These are phyloP conservation scores for Anastrepha ludens DNA, from an alignment of 1,140 invertebrate species.

Conservation along the genomic window DNA sequence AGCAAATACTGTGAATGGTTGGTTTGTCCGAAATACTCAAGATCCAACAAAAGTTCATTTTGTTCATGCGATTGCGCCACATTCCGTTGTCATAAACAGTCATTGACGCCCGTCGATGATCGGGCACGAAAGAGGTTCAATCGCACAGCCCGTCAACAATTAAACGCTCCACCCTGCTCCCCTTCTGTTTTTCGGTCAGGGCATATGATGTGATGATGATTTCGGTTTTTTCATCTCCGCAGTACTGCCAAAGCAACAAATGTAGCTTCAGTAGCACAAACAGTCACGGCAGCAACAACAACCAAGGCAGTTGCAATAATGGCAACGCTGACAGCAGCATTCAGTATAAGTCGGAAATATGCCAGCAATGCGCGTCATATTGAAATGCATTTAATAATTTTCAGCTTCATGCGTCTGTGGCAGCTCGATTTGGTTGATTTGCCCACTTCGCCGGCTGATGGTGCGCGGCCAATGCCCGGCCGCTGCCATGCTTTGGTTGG, in stretches of 20 bases:
- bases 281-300: not conserved
- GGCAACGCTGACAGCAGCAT: constrained; percentile 40
- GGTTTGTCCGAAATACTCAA: constrained; percentile 32
- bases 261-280: not conserved
- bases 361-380: constrained; percentile 67
- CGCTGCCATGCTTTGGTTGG: not conserved
- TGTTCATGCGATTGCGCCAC: constrained; percentile 15
- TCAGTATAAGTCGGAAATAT: constrained; percentile 65
- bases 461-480: constrained; percentile 7
- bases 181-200: not conserved
- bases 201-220: not conserved
- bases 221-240: not conserved
- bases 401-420: constrained; percentile 56
- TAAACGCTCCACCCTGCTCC: not conserved
- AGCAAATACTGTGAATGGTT: constrained; percentile 3
- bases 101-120: constrained; percentile 42
- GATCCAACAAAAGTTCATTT: not conserved
- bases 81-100: constrained; percentile 50
- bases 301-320: constrained; percentile 21
- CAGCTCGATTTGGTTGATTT: constrained; percentile 27
- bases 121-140: constrained; percentile 7
- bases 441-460: constrained; percentile 9
- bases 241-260: not conserved
- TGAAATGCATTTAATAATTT: constrained; percentile 73
- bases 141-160: constrained; percentile 8